Evolutionary conservation across 2,113 vertebrate genomes (phyloP).

Genomic region (Protomyctophum bolini): DNA sequence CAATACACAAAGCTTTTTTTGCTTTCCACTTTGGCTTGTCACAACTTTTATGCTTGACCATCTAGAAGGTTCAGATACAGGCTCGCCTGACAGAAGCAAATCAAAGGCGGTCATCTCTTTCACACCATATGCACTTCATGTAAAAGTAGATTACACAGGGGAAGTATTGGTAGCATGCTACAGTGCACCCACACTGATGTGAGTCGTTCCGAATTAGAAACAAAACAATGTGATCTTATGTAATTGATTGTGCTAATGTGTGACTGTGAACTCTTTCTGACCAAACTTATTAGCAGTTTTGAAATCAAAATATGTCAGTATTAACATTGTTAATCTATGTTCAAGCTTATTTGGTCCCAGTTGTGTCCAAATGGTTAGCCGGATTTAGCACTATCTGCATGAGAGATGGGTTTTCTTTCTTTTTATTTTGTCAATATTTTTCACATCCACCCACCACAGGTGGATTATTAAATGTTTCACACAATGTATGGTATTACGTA

Average conservation of each 20-base stretch:
- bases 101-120: conserved; percentile 50
- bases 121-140: conserved; percentile 68
- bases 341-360: conserved; percentile 88
- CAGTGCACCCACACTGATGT: conserved; percentile 81
- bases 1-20: conserved; percentile 44
- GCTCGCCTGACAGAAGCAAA: conserved; percentile 57
- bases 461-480: conserved; percentile 91
- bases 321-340: conserved; percentile 87
- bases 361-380: conserved; percentile 86
- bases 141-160: conserved; percentile 64
- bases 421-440: conserved; percentile 76
- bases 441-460: conserved; percentile 87
- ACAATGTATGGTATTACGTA: conserved; percentile 92
- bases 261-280: conserved; percentile 91
- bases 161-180: conserved; percentile 77
- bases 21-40: conserved; percentile 36
- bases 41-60: conserved; percentile 46
- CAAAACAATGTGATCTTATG: conserved; percentile 86
- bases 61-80: conserved; percentile 58
- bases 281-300: conserved; percentile 87
- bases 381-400: conserved; percentile 92
- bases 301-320: conserved; percentile 84
- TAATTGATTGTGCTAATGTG: conserved; percentile 92
- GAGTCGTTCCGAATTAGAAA: conserved; percentile 76
- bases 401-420: conserved; percentile 86